Percentiles rank a stretch among this genome's conserved stretches.
Evolutionary conservation across 1,140 invertebrate species (phyloP).

Genomic region (Papilio xuthus): DNA sequence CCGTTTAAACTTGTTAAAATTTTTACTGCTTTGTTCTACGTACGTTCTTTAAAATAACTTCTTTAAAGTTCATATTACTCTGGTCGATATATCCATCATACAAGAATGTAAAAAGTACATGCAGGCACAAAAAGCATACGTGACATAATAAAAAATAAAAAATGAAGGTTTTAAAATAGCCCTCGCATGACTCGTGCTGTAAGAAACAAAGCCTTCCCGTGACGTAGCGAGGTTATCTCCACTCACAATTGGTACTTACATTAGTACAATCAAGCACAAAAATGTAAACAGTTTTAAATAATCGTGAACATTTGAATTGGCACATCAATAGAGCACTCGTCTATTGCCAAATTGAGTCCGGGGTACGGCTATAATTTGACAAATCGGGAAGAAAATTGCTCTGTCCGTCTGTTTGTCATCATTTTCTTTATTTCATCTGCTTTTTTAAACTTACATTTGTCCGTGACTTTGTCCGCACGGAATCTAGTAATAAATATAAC

Average conservation of each 20-base stretch:
- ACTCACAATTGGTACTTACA: neutral
- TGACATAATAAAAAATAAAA: neutral
- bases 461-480: too few relatives aligned
- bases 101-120: neutral
- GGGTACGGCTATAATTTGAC: too few relatives aligned
- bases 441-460: too few relatives aligned
- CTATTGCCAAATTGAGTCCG: too few relatives aligned
- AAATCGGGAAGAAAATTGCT: too few relatives aligned
- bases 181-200: conserved; percentile 37
- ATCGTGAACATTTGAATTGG: too few relatives aligned
- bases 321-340: too few relatives aligned
- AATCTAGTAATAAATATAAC: too few relatives aligned
- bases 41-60: neutral
- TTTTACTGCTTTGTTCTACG: neutral
- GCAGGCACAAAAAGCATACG: conserved; percentile 7
- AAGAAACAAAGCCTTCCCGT: conserved; percentile 32
- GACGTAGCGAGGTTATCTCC: conserved; percentile 21
- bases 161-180: conserved; percentile 35
- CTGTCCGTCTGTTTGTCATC: too few relatives aligned
- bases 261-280: neutral
- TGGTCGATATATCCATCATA: neutral
- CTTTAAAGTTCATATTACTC: neutral
- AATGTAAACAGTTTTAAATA: neutral
- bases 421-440: too few relatives aligned
- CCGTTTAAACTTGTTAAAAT: too few relatives aligned